phyloP scores from a whole-genome alignment of 2,113 vertebrate genomes.

The Ailurus styani region DNA sequence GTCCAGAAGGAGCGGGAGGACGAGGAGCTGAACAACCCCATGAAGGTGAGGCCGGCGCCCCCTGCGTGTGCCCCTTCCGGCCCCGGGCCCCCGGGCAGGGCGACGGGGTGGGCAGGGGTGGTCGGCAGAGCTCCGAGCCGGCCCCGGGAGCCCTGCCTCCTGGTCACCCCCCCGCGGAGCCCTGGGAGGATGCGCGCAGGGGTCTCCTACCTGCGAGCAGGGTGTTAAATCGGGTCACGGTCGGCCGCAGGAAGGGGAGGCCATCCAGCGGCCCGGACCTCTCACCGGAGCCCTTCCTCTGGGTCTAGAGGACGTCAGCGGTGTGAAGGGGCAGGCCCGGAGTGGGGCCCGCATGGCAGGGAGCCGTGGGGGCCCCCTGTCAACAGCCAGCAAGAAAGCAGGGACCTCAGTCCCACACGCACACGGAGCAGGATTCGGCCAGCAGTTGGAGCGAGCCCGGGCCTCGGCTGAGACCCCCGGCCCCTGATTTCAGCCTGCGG shows the following conservation, averaged over 20 bases:
- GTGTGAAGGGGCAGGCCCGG: background rate
- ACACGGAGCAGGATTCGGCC: background rate
- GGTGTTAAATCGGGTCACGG: background rate
- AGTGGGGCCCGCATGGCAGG: background rate
- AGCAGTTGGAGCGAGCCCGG: no score
- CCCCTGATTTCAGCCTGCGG: background rate
- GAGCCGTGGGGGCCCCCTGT: background rate
- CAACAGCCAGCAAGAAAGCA: background rate
- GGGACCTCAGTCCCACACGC: background rate
- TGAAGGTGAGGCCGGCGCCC: slow-evolving; percentile 86
- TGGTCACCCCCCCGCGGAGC: accelerated
- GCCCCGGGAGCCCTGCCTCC: background rate
- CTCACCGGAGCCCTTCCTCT: accelerated
- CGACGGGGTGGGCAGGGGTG: no score
- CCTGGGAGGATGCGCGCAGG: accelerated
- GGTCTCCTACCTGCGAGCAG: accelerated
- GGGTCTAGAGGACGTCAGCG: background rate
- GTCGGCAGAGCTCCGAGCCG: background rate
- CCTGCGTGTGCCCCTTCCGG: accelerated
- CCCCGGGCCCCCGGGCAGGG: background rate
- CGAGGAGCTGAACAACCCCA: slow-evolving; percentile 97
- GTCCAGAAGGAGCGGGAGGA: slow-evolving; percentile 92
- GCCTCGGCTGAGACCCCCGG: background rate
- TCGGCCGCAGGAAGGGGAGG: accelerated
- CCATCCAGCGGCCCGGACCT: accelerated